Evolutionary conservation across 2,888 invertebrate species (phyloP).

Genomic region (Keiferia lycopersicella): DNA sequence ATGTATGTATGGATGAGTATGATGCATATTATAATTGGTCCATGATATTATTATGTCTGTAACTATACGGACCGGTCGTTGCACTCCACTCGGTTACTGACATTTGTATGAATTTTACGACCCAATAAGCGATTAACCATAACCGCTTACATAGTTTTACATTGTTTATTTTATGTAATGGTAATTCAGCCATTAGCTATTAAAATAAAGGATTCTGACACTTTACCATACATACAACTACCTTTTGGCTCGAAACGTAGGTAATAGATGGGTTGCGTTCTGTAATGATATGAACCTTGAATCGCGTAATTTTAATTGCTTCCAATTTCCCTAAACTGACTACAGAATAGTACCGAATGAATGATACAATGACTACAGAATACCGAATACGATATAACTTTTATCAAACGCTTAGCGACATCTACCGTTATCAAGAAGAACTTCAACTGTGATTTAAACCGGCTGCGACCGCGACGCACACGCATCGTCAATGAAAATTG

Average conservation of each 20-base stretch:
- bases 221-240: no score
- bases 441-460: neutral
- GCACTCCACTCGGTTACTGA: neutral
- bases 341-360: neutral
- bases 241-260: no score
- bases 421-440: neutral
- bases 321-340: neutral
- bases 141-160: neutral
- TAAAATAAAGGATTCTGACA: neutral
- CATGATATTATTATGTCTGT: no score
- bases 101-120: neutral
- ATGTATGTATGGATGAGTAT: no score
- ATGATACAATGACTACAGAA: neutral
- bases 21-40: no score
- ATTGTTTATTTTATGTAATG: neutral
- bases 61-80: no score
- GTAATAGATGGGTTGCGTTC: no score
- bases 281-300: constrained; percentile 4
- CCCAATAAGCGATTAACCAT: neutral
- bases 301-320: neutral
- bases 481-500: neutral
- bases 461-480: neutral
- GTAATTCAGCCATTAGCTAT: neutral
- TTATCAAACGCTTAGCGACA: neutral
- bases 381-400: neutral